phyloP scores from a whole-genome alignment of 2,797 vertebrate genomes.

The Xenopus petersii region DNA sequence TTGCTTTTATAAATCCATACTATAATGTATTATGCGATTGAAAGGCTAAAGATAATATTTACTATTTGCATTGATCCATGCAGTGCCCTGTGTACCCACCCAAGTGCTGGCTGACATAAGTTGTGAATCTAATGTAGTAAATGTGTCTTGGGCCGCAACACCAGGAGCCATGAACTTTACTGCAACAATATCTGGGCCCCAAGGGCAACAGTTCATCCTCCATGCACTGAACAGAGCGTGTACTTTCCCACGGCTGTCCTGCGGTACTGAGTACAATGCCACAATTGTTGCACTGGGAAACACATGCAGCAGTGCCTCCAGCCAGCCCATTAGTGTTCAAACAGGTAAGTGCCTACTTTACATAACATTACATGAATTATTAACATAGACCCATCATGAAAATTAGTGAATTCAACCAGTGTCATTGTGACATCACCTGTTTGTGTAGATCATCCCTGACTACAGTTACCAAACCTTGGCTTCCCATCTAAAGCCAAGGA shows the following conservation, averaged over 20 bases:
- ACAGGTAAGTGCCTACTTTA: slow-evolving; percentile 49
- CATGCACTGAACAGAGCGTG: slow-evolving; percentile 57
- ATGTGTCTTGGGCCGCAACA: slow-evolving; percentile 63
- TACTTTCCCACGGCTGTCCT: slow-evolving; percentile 62
- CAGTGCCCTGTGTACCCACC: slow-evolving; percentile 69
- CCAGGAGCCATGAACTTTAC: slow-evolving; percentile 55
- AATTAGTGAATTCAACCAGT: too few species aligned
- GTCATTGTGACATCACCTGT: too few species aligned
- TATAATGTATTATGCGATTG: too few species aligned
- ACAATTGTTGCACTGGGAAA: slow-evolving; percentile 58
- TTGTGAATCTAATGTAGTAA: slow-evolving; percentile 61
- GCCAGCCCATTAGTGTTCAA: slow-evolving; percentile 59
- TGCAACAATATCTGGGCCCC: slow-evolving; percentile 53
- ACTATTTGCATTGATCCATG: neutral
- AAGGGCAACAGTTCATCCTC: slow-evolving; percentile 57
- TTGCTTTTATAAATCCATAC: too few species aligned
- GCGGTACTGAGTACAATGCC: slow-evolving; percentile 63
- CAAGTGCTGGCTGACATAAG: slow-evolving; percentile 53
- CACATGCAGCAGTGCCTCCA: slow-evolving; percentile 58
- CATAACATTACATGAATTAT: too few species aligned
- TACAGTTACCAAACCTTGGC: too few species aligned
- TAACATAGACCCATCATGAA: too few species aligned
- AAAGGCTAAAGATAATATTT: neutral
- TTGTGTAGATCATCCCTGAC: too few species aligned
- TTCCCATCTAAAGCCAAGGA: too few species aligned